Percentiles rank a stretch among this genome's conserved stretches.
Conservation (phyloP, 2,113 vertebrate species). For the Raphicerus campestris region DNA sequence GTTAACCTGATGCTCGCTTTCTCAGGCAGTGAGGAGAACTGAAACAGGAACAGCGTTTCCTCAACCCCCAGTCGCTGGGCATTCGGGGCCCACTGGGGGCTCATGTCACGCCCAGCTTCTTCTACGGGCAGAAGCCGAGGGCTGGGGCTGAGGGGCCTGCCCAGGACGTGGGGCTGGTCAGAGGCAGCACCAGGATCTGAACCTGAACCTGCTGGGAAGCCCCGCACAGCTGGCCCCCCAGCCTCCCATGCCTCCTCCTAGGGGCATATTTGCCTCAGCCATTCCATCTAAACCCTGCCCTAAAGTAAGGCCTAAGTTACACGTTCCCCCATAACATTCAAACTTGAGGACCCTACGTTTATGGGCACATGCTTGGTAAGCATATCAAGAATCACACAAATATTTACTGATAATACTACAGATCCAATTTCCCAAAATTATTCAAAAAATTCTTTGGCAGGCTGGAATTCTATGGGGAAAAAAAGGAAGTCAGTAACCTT, state of each 20-base stretch:
- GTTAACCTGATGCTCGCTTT: rapidly evolving
- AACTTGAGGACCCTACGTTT: rapidly evolving
- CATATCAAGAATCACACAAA: rapidly evolving
- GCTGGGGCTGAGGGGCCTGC: neutral
- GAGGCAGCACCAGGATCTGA: neutral
- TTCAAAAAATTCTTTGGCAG: neutral
- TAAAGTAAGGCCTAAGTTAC: rapidly evolving
- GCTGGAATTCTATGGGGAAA: neutral
- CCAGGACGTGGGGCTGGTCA: neutral
- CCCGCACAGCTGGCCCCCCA: rapidly evolving
- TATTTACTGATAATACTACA: rapidly evolving
- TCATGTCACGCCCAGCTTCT: neutral
- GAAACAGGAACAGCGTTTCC: neutral
- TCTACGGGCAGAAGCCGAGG: too few species aligned
- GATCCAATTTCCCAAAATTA: neutral
- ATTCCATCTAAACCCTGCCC: neutral
- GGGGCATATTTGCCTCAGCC: neutral
- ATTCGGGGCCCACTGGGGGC: rapidly evolving
- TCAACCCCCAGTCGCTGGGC: rapidly evolving
- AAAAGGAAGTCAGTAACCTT: neutral
- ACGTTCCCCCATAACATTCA: neutral
- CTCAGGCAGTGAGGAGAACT: neutral
- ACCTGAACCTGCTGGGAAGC: neutral
- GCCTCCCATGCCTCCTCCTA: neutral
- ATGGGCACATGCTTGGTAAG: neutral